Percentiles rank a stretch among this genome's conserved stretches.
Evolutionary conservation across 2,113 vertebrate species (phyloP).

Genomic region (Chaetorhynchus papuensis): DNA sequence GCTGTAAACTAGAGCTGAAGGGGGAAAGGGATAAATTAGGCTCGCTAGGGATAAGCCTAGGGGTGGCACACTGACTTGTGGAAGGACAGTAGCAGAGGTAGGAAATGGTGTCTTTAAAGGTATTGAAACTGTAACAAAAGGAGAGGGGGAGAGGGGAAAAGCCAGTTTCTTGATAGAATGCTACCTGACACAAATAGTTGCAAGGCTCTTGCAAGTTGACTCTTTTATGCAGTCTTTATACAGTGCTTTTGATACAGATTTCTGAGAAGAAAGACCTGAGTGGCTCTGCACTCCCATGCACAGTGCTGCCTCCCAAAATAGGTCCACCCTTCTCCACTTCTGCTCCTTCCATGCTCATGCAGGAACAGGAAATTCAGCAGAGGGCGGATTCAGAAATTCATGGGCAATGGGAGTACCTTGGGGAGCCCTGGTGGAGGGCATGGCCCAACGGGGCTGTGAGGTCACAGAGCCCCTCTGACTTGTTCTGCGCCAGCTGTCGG

Average conservation of each 20-base stretch:
- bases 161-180: background rate
- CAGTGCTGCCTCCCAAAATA: background rate
- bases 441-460: fast-evolving
- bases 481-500: background rate
- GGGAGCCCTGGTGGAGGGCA: background rate
- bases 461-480: background rate
- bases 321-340: background rate
- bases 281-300: background rate
- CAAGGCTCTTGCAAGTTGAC: background rate
- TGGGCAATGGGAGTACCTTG: fast-evolving
- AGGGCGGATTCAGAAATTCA: background rate
- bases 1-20: background rate
- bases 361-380: background rate
- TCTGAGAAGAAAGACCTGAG: background rate
- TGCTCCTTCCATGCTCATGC: background rate
- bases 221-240: background rate
- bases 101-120: background rate
- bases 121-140: background rate
- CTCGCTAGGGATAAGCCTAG: background rate
- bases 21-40: background rate
- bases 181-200: background rate
- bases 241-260: background rate
- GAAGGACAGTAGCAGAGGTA: background rate
- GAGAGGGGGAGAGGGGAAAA: background rate
- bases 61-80: fast-evolving